Evolutionary conservation across 1,140 invertebrate genomes (phyloP).

Genomic region (Trichonephila inaurata): DNA sequence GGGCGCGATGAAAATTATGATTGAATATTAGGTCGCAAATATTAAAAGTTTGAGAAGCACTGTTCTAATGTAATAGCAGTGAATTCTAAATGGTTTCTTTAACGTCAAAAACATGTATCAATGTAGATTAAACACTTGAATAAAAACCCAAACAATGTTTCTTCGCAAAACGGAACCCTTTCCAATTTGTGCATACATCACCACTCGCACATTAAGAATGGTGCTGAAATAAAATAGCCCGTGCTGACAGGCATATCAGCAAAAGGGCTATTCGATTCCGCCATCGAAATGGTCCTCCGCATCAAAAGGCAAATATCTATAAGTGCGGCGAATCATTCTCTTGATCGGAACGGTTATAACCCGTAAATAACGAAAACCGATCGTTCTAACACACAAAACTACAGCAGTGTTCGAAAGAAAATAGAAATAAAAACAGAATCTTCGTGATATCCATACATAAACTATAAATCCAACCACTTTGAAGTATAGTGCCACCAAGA

Average conservation of each 20-base stretch:
- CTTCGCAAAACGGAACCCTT: too few relatives aligned
- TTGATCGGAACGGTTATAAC: slow-evolving; percentile 17
- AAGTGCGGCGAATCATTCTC: background rate
- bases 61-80: too few relatives aligned
- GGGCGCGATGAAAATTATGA: too few relatives aligned
- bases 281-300: background rate
- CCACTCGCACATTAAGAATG: background rate
- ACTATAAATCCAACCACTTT: slow-evolving; percentile 68
- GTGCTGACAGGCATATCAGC: background rate
- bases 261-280: background rate
- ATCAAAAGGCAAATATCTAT: background rate
- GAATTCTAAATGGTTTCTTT: too few relatives aligned
- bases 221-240: background rate
- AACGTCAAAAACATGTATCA: too few relatives aligned
- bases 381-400: background rate
- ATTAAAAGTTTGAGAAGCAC: too few relatives aligned
- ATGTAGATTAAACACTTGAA: too few relatives aligned
- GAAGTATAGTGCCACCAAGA: slow-evolving; percentile 60
- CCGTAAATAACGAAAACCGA: slow-evolving; percentile 30
- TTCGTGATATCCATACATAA: slow-evolving; percentile 59
- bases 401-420: background rate
- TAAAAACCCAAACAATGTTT: too few relatives aligned
- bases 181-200: too few relatives aligned
- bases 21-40: too few relatives aligned
- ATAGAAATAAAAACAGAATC: background rate